These are phyloP conservation scores for Caenorhabditis becei DNA, from an alignment of 2,888 invertebrate genomes.

Conservation along the genomic window DNA sequence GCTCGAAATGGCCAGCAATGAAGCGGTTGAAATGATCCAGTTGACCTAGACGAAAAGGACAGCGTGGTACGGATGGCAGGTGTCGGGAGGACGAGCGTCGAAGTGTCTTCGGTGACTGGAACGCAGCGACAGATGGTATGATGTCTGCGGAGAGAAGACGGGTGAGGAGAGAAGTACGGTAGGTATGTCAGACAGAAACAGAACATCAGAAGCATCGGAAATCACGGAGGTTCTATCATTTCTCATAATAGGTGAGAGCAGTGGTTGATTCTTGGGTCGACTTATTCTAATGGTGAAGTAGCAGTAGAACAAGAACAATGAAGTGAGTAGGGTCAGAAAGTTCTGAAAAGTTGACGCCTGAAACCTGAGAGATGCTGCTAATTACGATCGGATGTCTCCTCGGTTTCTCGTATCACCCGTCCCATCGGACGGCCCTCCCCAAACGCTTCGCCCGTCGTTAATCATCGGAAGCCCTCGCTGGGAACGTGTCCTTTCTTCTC, in stretches of 20 bases:
- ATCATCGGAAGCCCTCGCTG: conserved; percentile 52
- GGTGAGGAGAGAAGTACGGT: background rate
- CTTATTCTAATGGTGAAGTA: too few relatives aligned
- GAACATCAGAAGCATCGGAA: too few relatives aligned
- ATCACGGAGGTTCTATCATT: too few relatives aligned
- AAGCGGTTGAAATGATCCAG: conserved; percentile 23
- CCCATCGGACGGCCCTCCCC: background rate
- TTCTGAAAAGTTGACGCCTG: too few relatives aligned
- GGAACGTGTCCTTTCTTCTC: conserved; percentile 41
- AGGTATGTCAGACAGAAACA: too few relatives aligned
- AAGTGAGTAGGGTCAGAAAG: too few relatives aligned
- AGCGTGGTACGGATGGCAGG: conserved; percentile 52
- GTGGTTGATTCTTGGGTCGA: too few relatives aligned
- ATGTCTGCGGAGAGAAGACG: background rate
- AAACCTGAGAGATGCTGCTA: too few relatives aligned
- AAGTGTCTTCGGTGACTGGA: conserved; percentile 7
- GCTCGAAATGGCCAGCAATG: conserved; percentile 30
- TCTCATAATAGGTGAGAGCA: too few relatives aligned
- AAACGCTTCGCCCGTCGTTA: conserved; percentile 15
- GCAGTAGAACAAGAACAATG: too few relatives aligned
- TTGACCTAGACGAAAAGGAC: conserved; percentile 42
- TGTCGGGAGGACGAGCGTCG: conserved; percentile 7
- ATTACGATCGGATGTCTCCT: background rate
- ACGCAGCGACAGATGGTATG: conserved; percentile 29
- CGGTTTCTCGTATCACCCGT: background rate